phyloP scores from a whole-genome alignment of 2,888 invertebrate species.

The Scaptomyza caliginosa region DNA sequence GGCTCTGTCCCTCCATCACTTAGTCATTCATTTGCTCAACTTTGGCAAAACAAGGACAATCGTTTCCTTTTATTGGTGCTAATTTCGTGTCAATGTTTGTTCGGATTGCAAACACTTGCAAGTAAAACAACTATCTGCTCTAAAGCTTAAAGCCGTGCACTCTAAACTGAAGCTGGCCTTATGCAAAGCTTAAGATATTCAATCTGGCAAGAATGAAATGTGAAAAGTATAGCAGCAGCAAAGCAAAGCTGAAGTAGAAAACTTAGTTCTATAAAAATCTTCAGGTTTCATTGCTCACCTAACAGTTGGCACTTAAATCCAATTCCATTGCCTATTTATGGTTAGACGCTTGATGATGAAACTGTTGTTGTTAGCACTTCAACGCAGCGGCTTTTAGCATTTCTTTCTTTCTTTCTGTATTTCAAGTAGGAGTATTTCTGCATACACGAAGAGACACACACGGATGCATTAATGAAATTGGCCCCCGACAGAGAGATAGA shows the following conservation, averaged over 20 bases:
- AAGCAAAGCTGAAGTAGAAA: too few species aligned
- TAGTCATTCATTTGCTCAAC: neutral
- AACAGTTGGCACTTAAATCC: neutral
- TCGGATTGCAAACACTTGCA: neutral
- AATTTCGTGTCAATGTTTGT: slow-evolving; percentile 47
- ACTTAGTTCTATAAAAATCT: too few species aligned
- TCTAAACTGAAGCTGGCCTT: neutral
- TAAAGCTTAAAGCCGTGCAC: neutral
- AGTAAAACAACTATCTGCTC: neutral
- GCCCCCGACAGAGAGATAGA: slow-evolving; percentile 15
- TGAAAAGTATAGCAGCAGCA: too few species aligned
- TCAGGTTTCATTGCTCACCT: neutral
- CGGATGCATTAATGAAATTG: slow-evolving; percentile 11
- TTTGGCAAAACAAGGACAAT: neutral
- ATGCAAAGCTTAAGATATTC: neutral
- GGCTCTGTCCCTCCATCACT: neutral
- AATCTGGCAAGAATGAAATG: neutral
- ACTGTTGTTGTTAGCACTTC: slow-evolving; percentile 11
- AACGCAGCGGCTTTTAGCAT: neutral
- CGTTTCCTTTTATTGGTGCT: slow-evolving; percentile 25
- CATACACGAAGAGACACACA: neutral
- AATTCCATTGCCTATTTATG: slow-evolving; percentile 4
- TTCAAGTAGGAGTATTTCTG: slow-evolving; percentile 22
- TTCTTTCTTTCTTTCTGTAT: neutral
- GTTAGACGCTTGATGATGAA: neutral